Conservation (phyloP, 2,888 invertebrate genomes). For the Athrips mouffetella region DNA sequence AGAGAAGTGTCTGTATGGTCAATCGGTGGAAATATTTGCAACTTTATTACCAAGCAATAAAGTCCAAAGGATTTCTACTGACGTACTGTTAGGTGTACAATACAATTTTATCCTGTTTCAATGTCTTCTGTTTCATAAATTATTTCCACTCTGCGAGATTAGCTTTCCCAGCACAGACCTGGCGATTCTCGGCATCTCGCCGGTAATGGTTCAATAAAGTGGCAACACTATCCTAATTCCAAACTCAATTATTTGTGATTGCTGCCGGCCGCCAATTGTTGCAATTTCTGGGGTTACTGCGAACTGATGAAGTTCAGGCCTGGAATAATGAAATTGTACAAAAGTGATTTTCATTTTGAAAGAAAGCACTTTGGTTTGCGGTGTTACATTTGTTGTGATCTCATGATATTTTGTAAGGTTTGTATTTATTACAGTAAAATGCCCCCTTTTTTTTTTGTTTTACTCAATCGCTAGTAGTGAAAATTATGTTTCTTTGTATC, state of each 20-base stretch:
- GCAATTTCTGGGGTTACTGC: constrained; percentile 14
- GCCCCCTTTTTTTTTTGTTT: no score
- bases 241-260: constrained; percentile 22
- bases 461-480: no score
- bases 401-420: background rate
- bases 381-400: background rate
- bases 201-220: constrained; percentile 19
- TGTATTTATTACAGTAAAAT: no score
- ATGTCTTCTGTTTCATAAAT: background rate
- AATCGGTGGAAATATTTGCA: no score
- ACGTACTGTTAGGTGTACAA: background rate
- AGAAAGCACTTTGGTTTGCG: constrained; percentile 1
- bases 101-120: background rate
- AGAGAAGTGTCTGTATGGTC: no score
- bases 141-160: background rate
- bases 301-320: constrained; percentile 3
- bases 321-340: background rate
- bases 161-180: background rate
- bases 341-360: constrained; percentile 7
- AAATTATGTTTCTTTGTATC: no score
- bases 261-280: constrained; percentile 16
- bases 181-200: background rate
- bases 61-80: background rate
- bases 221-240: constrained; percentile 18
- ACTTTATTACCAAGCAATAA: no score